A percentile compares a stretch with the other conserved stretches of the same genome.
These are phyloP conservation scores for Drosophila koepferae DNA, from an alignment of 2,888 invertebrate species.

Conservation along the genomic window DNA sequence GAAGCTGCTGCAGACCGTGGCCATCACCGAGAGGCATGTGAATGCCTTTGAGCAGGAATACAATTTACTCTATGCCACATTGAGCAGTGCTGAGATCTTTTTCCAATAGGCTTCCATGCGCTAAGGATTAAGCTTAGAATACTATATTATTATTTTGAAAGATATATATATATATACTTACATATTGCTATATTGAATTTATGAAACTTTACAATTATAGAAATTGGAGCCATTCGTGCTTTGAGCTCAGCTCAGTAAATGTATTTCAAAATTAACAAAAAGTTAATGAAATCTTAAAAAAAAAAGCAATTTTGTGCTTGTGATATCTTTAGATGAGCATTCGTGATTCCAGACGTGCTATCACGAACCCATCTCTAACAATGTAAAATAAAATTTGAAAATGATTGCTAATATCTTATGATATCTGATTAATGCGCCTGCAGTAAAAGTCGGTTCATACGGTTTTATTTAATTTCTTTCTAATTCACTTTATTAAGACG, in stretches of 20 bases:
- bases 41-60: slow-evolving; percentile 93
- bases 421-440: not conserved
- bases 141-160: not conserved
- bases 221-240: not conserved
- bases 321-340: not conserved
- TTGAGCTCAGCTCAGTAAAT: not conserved
- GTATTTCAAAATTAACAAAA: not conserved
- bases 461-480: slow-evolving; percentile 11
- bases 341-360: not conserved
- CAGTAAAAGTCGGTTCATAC: not conserved
- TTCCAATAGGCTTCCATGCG: slow-evolving; percentile 88
- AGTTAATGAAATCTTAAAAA: not conserved
- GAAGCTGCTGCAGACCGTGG: slow-evolving; percentile 96
- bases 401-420: not conserved
- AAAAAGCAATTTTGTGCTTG: not conserved
- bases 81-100: slow-evolving; percentile 97
- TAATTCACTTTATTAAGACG: slow-evolving; percentile 68
- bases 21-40: slow-evolving; percentile 94
- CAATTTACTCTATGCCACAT: slow-evolving; percentile 94
- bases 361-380: not conserved
- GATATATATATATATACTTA: not conserved
- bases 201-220: not conserved
- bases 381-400: not conserved
- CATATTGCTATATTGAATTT: not conserved
- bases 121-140: not conserved